A percentile compares a stretch with the other conserved stretches of the same genome.
Evolutionary conservation across 1,140 invertebrate species (phyloP).

Genomic region (Saccostrea echinata): DNA sequence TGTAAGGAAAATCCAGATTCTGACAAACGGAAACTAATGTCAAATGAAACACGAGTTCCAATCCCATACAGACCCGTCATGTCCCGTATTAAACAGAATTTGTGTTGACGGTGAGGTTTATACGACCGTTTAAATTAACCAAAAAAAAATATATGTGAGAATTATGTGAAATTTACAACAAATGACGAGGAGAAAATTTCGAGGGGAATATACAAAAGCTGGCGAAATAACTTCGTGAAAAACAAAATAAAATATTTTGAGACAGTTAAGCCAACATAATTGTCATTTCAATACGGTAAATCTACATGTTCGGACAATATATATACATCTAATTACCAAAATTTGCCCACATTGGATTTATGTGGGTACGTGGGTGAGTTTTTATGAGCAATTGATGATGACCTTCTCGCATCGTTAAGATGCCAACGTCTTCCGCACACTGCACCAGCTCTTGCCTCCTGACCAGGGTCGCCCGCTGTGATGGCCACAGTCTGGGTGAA

Average conservation of each 20-base stretch:
- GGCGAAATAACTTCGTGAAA: too few species aligned
- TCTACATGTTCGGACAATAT: background rate
- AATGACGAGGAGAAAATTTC: background rate
- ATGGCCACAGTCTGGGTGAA: background rate
- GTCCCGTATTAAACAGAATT: background rate
- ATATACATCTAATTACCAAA: background rate
- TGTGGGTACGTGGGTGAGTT: slow-evolving; percentile 7
- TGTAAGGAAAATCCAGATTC: background rate
- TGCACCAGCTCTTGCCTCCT: background rate
- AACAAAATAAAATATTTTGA: too few species aligned
- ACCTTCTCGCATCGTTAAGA: slow-evolving; percentile 25
- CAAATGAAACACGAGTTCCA: background rate
- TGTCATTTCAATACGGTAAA: background rate
- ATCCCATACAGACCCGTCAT: background rate
- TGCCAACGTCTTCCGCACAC: slow-evolving; percentile 15
- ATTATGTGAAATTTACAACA: background rate
- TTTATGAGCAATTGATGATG: slow-evolving; percentile 9
- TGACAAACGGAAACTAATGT: background rate
- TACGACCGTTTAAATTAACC: background rate
- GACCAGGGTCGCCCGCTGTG: background rate
- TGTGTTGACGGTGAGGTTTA: background rate
- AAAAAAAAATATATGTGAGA: background rate
- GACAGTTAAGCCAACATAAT: too few species aligned
- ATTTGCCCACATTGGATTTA: background rate
- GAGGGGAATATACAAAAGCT: too few species aligned